phyloP scores from a whole-genome alignment of 2,888 invertebrate species.

The Plebejus argus region DNA sequence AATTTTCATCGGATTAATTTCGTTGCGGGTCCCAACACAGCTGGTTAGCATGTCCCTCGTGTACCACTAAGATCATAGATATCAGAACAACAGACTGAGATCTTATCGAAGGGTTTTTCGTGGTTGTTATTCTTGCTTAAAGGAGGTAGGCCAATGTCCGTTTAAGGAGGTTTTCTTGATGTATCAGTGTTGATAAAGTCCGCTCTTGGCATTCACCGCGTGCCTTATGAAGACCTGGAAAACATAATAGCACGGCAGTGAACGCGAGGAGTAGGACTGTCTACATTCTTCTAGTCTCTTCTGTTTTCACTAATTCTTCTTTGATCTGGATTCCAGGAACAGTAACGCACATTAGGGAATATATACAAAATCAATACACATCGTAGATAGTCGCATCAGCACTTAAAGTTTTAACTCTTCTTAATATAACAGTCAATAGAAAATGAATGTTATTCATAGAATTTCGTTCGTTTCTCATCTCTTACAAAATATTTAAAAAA shows the following conservation, averaged over 20 bases:
- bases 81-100: no score
- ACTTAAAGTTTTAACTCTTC: neutral
- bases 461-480: neutral
- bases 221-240: conserved; percentile 93
- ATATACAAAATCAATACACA: neutral
- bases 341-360: neutral
- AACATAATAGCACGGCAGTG: conserved; percentile 97
- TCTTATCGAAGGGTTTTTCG: no score
- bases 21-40: no score
- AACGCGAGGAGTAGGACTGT: conserved; percentile 93
- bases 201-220: conserved; percentile 99
- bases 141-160: no score
- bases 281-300: conserved; percentile 42
- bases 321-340: neutral
- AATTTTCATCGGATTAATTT: no score
- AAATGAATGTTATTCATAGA: neutral
- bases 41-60: no score
- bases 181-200: conserved; percentile 73
- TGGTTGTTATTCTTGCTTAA: no score
- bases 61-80: no score
- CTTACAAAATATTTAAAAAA: no score
- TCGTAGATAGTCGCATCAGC: neutral
- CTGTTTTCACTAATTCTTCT: conserved; percentile 16
- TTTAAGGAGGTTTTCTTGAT: conserved; percentile 35
- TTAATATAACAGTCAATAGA: neutral